Base-by-base conservation (phyloP, 1,140 invertebrate genomes). In the Listronotus bonariensis region DNA sequence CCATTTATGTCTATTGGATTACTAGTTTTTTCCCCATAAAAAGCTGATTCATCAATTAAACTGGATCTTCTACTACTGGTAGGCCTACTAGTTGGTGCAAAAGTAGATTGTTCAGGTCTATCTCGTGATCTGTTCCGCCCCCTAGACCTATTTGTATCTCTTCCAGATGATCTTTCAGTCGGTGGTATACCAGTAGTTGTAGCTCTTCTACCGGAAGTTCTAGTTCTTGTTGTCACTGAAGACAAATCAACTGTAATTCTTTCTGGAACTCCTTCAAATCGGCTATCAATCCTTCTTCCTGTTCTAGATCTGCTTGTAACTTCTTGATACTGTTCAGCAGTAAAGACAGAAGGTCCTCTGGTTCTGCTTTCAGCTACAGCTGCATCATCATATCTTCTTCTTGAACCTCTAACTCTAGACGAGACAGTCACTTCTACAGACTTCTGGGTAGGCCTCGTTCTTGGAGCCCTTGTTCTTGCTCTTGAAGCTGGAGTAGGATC, bases 211-310 rank as follows among this genome's bases (percentile, higher is more conserved):
- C 46, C 48, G 8, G 32, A 14, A 41, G 14, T 38, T 36, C 63
- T 62, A 52, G 9, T 45, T 52, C 34, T 40, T n/a, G 34, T 57
- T 17, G 42, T 70, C 20, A 26, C 20, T 15, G 49, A 57, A 11
- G 68, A 15, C n/a, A 64, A 31, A 31, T 68, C 64, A 34, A 68
- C 15, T 9, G 55, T 67, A 31, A 62, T n/a, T 46, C 57, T 63
- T 38, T 72, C 70, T 54, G 65, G 69, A 14, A 52, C 31, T 34
- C 40, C 38, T 49, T 67, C 54, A 11, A 36, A 49, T 32, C 17
- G 56, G 10, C 10, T 62, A 61, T 67, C 63, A 34, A 70, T 69
- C 62, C 59, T 72, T 41, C 72, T 68, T n/a, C 73, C 74, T n/a
- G 73, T 68, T 60, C 71, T 64, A 15, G 72, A 54, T 49, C 68